Percentiles rank a stretch among this genome's conserved stretches.
These are phyloP conservation scores for Pterois miles DNA, from an alignment of 2,797 vertebrate genomes.

Conservation along the genomic window DNA sequence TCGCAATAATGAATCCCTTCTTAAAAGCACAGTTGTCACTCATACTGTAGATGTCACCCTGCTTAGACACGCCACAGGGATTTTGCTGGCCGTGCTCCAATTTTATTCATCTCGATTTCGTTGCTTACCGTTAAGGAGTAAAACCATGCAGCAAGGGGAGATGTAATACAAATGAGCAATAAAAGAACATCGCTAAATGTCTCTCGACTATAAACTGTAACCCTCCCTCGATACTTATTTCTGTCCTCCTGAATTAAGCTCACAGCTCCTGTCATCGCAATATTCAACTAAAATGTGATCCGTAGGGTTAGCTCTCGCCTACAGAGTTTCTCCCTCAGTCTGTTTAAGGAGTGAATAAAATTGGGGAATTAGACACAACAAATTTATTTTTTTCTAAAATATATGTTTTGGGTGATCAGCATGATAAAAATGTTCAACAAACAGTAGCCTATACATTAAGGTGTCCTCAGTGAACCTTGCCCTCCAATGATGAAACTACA, in stretches of 20 bases:
- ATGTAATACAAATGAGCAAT: slow-evolving; percentile 6
- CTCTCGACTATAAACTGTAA: background rate
- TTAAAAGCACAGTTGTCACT: slow-evolving; percentile 24
- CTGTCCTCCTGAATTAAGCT: slow-evolving; percentile 7
- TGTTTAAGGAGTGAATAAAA: background rate
- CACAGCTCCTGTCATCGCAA: background rate
- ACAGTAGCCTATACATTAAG: background rate
- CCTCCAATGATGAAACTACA: background rate
- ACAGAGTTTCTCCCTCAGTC: background rate
- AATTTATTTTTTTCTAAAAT: background rate
- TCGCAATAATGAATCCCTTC: slow-evolving; percentile 19
- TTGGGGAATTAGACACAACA: background rate
- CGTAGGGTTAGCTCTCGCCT: background rate
- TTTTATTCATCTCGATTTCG: slow-evolving; percentile 12
- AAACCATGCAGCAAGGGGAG: slow-evolving; percentile 1
- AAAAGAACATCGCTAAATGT: slow-evolving; percentile 12
- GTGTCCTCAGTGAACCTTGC: background rate
- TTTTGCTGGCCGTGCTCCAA: background rate
- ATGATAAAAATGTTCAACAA: background rate
- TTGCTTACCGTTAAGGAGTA: slow-evolving; percentile 8
- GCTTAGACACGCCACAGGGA: slow-evolving; percentile 19
- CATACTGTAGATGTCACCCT: background rate
- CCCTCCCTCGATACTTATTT: slow-evolving; percentile 3
- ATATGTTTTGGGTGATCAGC: background rate
- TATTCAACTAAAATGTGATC: slow-evolving; percentile 2